Evolutionary conservation across 1,140 invertebrate species (phyloP).

Genomic region (Platyscapa corneri): DNA sequence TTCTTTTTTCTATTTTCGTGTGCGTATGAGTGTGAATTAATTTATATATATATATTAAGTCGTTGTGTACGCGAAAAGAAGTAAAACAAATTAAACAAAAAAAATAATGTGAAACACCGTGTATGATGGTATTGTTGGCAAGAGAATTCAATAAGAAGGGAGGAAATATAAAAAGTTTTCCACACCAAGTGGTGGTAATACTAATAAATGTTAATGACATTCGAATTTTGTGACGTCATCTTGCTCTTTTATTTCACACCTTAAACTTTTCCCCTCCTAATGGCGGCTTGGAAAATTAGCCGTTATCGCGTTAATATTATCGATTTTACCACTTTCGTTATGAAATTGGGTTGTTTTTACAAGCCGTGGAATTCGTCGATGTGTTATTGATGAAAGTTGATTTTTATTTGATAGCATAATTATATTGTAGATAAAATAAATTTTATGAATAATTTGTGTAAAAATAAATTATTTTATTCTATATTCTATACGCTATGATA

Average conservation of each 20-base stretch:
- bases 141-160: background rate
- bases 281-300: background rate
- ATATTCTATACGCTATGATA: too few relatives aligned
- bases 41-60: background rate
- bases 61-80: background rate
- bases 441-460: too few relatives aligned
- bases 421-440: too few relatives aligned
- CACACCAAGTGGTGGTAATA: slow-evolving; percentile 48
- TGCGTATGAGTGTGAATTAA: background rate
- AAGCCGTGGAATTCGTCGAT: too few relatives aligned
- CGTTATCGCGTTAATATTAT: background rate
- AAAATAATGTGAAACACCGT: background rate
- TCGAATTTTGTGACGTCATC: background rate
- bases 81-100: background rate
- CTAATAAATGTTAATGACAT: slow-evolving; percentile 57
- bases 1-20: background rate
- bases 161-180: background rate
- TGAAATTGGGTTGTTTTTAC: too few relatives aligned
- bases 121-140: background rate
- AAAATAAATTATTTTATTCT: too few relatives aligned
- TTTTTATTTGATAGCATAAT: too few relatives aligned
- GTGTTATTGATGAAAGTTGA: too few relatives aligned
- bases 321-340: background rate
- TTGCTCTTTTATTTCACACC: background rate
- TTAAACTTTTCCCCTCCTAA: background rate